These are phyloP conservation scores for Hydropotes inermis DNA, from an alignment of 2,113 vertebrate species.

Conservation along the genomic window DNA sequence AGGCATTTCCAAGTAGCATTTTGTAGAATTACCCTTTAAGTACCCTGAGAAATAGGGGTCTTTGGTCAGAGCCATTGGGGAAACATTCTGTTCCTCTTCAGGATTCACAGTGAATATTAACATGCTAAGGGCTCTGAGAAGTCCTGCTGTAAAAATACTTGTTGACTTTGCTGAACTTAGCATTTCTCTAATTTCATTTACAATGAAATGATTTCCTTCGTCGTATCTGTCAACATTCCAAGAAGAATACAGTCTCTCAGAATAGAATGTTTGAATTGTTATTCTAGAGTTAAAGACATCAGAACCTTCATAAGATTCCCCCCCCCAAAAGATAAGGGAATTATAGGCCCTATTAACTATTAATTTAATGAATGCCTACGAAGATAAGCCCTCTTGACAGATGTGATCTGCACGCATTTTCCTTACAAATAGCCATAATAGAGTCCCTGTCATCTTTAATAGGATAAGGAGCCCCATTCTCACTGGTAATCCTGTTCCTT, in stretches of 20 bases:
- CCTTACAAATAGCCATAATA: neutral
- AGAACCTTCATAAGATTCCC: neutral
- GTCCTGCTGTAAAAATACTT: neutral
- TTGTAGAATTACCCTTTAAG: neutral
- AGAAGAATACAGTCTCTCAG: neutral
- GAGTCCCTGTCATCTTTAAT: neutral
- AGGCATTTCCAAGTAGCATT: neutral
- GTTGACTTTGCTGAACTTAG: neutral
- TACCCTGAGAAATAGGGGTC: neutral
- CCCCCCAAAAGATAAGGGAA: neutral
- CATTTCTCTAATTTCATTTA: constrained; percentile 15
- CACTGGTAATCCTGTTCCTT: neutral
- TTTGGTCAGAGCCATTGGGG: neutral
- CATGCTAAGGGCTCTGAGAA: neutral
- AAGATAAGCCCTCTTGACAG: neutral
- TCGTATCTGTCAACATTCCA: neutral
- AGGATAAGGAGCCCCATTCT: neutral
- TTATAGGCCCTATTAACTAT: constrained; percentile 15
- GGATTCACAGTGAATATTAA: neutral
- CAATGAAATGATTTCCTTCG: neutral
- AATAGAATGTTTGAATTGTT: constrained; percentile 13
- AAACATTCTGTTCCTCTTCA: neutral
- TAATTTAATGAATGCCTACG: neutral
- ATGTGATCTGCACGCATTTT: neutral
- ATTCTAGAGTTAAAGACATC: neutral